phyloP scores from a whole-genome alignment of 2,797 vertebrate genomes.

The Pelochelys cantorii region DNA sequence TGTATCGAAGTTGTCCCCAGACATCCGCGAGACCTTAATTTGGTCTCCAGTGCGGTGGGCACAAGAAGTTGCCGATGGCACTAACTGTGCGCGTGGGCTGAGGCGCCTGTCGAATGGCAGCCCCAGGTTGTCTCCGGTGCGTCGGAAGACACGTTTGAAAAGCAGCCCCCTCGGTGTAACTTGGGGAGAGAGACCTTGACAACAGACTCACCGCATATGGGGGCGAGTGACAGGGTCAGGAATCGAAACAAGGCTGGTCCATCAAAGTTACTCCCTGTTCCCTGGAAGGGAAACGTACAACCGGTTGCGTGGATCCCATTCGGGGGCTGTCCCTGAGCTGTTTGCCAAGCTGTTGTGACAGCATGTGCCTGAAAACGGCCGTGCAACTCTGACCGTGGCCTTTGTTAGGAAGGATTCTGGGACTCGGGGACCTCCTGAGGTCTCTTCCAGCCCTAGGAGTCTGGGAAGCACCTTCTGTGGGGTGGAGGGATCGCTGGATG shows the following conservation, averaged over 20 bases:
- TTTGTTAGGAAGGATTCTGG: slow-evolving; percentile 16
- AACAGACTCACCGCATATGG: neutral
- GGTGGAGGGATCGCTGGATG: neutral
- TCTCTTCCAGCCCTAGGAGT: too few relatives aligned
- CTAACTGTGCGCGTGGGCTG: neutral
- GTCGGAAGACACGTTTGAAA: neutral
- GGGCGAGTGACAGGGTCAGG: neutral
- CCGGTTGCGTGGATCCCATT: neutral
- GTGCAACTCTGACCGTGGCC: slow-evolving; percentile 9
- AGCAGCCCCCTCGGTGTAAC: neutral
- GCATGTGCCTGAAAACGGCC: neutral
- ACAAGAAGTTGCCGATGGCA: neutral
- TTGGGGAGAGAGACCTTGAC: neutral
- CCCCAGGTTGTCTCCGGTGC: neutral
- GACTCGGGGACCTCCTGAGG: too few relatives aligned
- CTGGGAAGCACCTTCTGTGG: slow-evolving; percentile 21
- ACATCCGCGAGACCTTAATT: neutral
- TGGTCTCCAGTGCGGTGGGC: neutral
- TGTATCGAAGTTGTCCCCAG: neutral
- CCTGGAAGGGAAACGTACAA: neutral
- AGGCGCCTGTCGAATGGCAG: neutral
- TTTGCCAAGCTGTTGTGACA: neutral
- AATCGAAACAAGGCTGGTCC: neutral
- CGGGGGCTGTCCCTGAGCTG: neutral
- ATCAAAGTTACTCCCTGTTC: neutral